A percentile compares a stretch with the other conserved stretches of the same genome.
phyloP scores from a whole-genome alignment of 30 jellyfish, hydroid and myxozoan genomes.

The Sanderia malayensis region DNA sequence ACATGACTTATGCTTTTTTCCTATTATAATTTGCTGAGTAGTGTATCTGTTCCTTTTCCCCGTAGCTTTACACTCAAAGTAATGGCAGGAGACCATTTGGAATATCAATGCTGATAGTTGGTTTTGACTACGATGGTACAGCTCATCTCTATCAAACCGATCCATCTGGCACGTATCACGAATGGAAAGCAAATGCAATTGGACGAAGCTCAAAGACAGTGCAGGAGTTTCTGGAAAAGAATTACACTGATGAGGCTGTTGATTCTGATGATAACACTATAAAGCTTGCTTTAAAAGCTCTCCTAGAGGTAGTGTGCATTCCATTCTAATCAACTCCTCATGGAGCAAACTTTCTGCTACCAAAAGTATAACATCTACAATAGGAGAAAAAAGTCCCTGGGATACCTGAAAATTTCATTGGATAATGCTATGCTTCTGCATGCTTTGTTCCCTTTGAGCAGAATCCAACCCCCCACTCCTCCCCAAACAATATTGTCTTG shows the following conservation, averaged over 20 bases:
- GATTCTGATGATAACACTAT: constrained; percentile 72
- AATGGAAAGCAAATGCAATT: constrained; percentile 95
- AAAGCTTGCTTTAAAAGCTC: constrained; percentile 82
- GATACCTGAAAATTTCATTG: no score
- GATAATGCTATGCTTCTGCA: no score
- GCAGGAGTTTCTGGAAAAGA: constrained; percentile 83
- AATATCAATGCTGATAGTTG: constrained; percentile 79
- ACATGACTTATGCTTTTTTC: not conserved
- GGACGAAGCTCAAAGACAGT: constrained; percentile 92
- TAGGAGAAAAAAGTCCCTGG: no score
- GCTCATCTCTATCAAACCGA: constrained; percentile 93
- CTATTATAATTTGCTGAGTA: not conserved
- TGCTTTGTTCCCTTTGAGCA: no score
- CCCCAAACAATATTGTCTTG: no score
- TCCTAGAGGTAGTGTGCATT: constrained; percentile 74
- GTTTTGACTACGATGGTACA: constrained; percentile 90
- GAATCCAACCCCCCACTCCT: no score
- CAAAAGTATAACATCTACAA: no score
- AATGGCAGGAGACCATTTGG: constrained; percentile 96
- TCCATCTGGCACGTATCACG: constrained; percentile 94
- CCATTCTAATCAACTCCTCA: no score
- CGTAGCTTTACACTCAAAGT: constrained; percentile 81
- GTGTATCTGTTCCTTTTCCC: not conserved
- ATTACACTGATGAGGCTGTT: constrained; percentile 66
- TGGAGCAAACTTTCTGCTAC: no score